Percentiles rank a stretch among this genome's conserved stretches.
These are phyloP conservation scores for Chelonus formosanus DNA, from an alignment of 2,888 invertebrate species.

Conservation along the genomic window DNA sequence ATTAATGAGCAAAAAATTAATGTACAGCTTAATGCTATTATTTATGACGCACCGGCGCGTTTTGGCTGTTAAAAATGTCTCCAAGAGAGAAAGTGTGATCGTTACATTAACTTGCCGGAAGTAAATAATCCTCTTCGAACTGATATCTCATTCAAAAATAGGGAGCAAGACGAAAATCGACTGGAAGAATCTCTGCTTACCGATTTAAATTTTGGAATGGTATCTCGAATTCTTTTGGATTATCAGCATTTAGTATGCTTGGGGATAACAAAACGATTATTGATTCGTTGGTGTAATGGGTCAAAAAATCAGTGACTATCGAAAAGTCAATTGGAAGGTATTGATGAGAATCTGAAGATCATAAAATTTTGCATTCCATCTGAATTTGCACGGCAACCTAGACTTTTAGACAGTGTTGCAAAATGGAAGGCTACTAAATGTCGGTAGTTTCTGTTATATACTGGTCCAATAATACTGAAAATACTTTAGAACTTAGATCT, in stretches of 20 bases:
- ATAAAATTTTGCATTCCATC: conserved; percentile 1
- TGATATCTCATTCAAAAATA: conserved; percentile 24
- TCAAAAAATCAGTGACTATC: not conserved
- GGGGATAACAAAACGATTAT: conserved; percentile 12
- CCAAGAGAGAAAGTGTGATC: conserved; percentile 17
- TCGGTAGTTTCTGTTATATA: conserved; percentile 45
- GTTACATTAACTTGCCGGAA: conserved; percentile 22
- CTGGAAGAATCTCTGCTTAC: conserved; percentile 10
- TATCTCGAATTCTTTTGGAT: conserved; percentile 16
- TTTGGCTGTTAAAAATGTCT: conserved; percentile 25
- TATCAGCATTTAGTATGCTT: conserved; percentile 21
- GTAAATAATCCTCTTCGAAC: conserved; percentile 28
- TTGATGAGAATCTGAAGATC: not conserved
- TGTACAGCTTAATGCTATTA: not conserved
- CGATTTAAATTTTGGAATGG: conserved; percentile 23
- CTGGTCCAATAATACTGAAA: conserved; percentile 45
- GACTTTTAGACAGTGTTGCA: conserved; percentile 37
- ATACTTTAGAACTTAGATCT: conserved; percentile 29
- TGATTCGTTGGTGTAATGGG: conserved; percentile 20
- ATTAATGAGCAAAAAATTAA: conserved; percentile 7
- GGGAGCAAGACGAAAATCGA: conserved; percentile 22
- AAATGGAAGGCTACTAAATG: conserved; percentile 48
- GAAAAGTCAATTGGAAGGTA: not conserved
- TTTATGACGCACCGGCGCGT: not conserved
- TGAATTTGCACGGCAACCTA: conserved; percentile 32